Evolutionary conservation across 35 echinoderm and acorn worm genomes (phyloP).

Genomic region (Lytechinus variegatus): DNA sequence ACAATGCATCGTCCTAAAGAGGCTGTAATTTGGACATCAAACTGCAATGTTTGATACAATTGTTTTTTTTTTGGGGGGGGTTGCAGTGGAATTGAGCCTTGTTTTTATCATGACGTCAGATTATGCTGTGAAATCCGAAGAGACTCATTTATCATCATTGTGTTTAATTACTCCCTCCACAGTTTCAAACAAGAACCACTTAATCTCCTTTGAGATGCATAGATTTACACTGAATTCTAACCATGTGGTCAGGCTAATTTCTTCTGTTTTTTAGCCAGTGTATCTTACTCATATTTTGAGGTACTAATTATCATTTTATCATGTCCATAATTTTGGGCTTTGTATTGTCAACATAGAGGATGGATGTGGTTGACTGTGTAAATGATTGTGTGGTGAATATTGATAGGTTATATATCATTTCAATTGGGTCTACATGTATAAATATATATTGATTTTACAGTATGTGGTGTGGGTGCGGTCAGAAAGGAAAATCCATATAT

Average conservation of each 20-base stretch:
- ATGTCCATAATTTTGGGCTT: background rate
- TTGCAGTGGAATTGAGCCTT: background rate
- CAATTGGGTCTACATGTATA: no score
- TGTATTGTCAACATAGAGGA: background rate
- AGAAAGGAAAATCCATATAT: no score
- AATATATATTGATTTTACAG: no score
- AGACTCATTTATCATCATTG: background rate
- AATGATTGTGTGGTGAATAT: no score
- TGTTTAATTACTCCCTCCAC: background rate
- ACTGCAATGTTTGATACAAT: no score
- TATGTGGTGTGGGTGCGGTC: no score
- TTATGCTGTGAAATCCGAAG: background rate
- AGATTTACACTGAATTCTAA: background rate
- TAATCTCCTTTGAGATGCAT: background rate
- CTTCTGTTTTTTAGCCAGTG: background rate
- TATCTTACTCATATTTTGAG: background rate
- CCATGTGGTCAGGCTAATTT: background rate
- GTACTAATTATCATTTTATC: background rate
- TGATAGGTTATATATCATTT: no score
- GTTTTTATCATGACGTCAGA: background rate
- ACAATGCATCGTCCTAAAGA: no score
- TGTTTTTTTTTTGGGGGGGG: no score
- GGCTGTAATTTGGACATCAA: no score
- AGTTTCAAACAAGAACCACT: background rate
- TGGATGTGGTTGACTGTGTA: no score